Evolutionary conservation across 2,888 invertebrate species (phyloP).

Genomic region (Phrixothrix hirtus): DNA sequence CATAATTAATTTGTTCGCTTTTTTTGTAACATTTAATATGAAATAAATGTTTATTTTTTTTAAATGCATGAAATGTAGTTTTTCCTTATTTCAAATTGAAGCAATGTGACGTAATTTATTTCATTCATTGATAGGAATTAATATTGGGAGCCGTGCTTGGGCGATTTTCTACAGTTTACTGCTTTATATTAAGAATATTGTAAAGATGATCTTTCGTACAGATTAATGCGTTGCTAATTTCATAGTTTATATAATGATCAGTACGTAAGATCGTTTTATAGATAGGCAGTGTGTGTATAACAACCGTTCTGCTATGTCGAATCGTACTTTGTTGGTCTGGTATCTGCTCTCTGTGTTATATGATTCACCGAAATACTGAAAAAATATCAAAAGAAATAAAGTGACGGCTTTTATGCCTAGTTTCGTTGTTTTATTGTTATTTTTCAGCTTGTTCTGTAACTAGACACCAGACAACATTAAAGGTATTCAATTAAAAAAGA

Average conservation of each 20-base stretch:
- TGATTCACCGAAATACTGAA: constrained; percentile 40
- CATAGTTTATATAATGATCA: no score
- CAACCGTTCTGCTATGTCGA: constrained; percentile 32
- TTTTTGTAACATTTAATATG: constrained; percentile 21
- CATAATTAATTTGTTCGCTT: constrained; percentile 31
- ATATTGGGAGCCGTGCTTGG: constrained; percentile 30
- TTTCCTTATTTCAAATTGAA: constrained; percentile 9
- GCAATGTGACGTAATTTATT: constrained; percentile 7
- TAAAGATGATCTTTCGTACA: constrained; percentile 31
- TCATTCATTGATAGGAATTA: constrained; percentile 16
- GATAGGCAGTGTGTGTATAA: constrained; percentile 39
- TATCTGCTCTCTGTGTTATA: constrained; percentile 43
- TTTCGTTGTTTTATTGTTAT: constrained; percentile 17
- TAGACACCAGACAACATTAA: no score
- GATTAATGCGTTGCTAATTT: no score
- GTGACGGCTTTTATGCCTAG: constrained; percentile 29
- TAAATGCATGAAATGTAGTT: constrained; percentile 23
- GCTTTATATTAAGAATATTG: constrained; percentile 36
- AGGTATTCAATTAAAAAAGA: no score
- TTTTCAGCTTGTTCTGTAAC: background rate
- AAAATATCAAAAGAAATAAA: constrained; percentile 39
- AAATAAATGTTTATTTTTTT: constrained; percentile 21
- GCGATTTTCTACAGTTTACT: constrained; percentile 34
- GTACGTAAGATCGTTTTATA: constrained; percentile 26
- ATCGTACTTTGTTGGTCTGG: constrained; percentile 35